Conservation (phyloP, 64 coral and sea anemone genomes). For the Porites lutea region DNA sequence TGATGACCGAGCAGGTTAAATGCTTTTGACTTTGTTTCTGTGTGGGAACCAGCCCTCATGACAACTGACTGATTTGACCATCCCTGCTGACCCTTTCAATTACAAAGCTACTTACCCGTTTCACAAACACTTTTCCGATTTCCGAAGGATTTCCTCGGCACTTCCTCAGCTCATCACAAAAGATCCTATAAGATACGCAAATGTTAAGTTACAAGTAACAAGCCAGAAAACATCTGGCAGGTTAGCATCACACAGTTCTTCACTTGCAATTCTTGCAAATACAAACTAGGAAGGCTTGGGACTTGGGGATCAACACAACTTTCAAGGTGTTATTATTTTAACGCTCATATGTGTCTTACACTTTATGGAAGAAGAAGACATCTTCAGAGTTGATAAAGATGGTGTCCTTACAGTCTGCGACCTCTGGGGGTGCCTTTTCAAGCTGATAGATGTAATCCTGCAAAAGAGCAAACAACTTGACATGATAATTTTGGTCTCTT, state of each 20-base stretch:
- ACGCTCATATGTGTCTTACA: constrained; percentile 46
- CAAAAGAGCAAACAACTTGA: background rate
- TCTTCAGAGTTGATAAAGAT: constrained; percentile 93
- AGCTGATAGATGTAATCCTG: constrained; percentile 89
- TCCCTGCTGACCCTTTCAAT: too few species aligned
- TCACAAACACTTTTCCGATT: constrained; percentile 65
- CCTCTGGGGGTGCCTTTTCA: constrained; percentile 65
- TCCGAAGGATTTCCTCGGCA: constrained; percentile 62
- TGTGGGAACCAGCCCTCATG: too few species aligned
- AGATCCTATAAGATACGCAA: constrained; percentile 63
- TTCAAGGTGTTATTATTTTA: too few species aligned
- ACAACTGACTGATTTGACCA: too few species aligned
- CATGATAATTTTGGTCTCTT: background rate
- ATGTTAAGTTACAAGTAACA: too few species aligned
- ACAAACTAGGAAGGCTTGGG: too few species aligned
- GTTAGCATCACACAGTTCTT: background rate
- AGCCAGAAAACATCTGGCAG: too few species aligned
- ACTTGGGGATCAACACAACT: too few species aligned
- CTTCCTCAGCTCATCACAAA: constrained; percentile 71
- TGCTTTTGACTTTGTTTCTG: too few species aligned
- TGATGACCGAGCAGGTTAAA: too few species aligned
- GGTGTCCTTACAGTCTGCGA: constrained; percentile 76
- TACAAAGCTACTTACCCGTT: constrained; percentile 53
- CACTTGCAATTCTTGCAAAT: too few species aligned
- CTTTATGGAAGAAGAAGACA: constrained; percentile 93